A percentile compares a stretch with the other conserved stretches of the same genome.
These are phyloP conservation scores for Aphidius gifuensis DNA, from an alignment of 1,140 invertebrate genomes.

Conservation along the genomic window DNA sequence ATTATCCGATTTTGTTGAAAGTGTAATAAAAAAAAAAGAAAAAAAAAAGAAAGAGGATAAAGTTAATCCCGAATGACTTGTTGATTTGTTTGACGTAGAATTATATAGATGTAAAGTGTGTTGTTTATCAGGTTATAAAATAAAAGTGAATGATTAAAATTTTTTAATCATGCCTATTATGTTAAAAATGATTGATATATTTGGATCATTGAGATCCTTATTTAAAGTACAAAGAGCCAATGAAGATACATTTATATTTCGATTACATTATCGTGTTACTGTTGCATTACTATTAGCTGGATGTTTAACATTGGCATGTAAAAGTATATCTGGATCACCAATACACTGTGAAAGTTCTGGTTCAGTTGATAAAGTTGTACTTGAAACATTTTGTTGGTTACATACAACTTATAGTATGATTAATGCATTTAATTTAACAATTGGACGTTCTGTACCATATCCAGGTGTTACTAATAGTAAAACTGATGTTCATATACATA, in stretches of 20 bases:
- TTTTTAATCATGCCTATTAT: conserved; percentile 45
- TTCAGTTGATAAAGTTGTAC: conserved; percentile 61
- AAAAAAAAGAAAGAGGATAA: background rate
- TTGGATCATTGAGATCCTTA: conserved; percentile 51
- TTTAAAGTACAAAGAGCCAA: conserved; percentile 56
- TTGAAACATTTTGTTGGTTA: conserved; percentile 75
- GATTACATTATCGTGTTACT: conserved; percentile 61
- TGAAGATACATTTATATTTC: conserved; percentile 61
- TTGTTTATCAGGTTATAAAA: background rate
- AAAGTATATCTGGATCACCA: conserved; percentile 63
- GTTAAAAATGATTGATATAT: conserved; percentile 54
- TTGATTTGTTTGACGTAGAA: background rate
- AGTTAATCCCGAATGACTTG: background rate
- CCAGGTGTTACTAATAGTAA: conserved; percentile 56
- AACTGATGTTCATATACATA: conserved; percentile 45
- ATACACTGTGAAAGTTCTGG: conserved; percentile 63
- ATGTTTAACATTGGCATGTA: conserved; percentile 57
- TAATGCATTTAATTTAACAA: conserved; percentile 54
- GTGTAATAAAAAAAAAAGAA: background rate
- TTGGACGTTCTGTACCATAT: conserved; percentile 58
- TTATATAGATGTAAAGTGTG: background rate
- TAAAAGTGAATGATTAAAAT: background rate
- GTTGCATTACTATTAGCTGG: conserved; percentile 57
- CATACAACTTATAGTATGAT: conserved; percentile 68
- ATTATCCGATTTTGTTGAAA: background rate